Evolutionary conservation across 2,797 vertebrate species (phyloP).

Genomic region (Heteromormyrus szaboi): DNA sequence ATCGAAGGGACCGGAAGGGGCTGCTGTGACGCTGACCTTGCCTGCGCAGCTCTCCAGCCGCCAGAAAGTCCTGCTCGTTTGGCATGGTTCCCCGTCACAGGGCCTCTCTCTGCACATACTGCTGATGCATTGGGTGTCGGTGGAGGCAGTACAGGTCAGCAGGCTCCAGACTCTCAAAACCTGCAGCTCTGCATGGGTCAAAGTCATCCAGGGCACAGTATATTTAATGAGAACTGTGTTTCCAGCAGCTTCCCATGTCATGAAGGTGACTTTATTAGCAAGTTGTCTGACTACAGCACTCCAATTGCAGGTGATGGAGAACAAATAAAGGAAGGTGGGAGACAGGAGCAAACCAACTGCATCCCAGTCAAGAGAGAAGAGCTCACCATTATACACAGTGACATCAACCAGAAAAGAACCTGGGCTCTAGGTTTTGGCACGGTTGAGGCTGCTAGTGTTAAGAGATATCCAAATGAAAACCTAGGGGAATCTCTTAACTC

Average conservation of each 20-base stretch:
- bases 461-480: conserved; percentile 34
- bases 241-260: conserved; percentile 21
- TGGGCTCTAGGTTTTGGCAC: conserved; percentile 34
- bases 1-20: conserved; percentile 31
- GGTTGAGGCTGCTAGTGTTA: conserved; percentile 39
- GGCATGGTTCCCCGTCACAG: conserved; percentile 22
- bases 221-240: conserved; percentile 33
- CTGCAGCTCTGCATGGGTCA: conserved; percentile 30
- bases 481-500: neutral
- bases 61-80: conserved; percentile 24
- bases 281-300: conserved; percentile 40
- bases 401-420: conserved; percentile 39
- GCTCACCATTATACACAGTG: conserved; percentile 33
- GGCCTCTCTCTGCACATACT: conserved; percentile 27
- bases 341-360: conserved; percentile 40
- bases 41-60: conserved; percentile 36
- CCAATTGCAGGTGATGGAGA: conserved; percentile 40
- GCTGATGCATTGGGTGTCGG: conserved; percentile 36
- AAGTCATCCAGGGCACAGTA: conserved; percentile 37
- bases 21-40: conserved; percentile 33
- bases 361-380: conserved; percentile 35
- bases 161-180: conserved; percentile 34
- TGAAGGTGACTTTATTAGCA: conserved; percentile 34
- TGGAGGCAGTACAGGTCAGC: conserved; percentile 39
- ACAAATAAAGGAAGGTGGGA: conserved; percentile 32